A percentile compares a stretch with the other conserved stretches of the same genome.
These are phyloP conservation scores for Cryptoprocta ferox DNA, from an alignment of 2,797 vertebrate genomes.

Conservation along the genomic window DNA sequence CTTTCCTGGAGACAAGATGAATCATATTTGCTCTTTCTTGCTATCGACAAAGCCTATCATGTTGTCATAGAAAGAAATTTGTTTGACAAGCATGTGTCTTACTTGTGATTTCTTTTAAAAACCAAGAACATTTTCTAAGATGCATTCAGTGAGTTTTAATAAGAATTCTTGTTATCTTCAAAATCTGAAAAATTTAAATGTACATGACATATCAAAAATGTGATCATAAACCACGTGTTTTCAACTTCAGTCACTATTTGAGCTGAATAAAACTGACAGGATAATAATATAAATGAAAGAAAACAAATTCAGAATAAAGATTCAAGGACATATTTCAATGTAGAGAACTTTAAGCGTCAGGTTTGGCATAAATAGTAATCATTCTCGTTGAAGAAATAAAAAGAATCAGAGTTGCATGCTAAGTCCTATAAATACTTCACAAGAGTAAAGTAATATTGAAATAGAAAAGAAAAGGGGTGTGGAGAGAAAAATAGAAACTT, in stretches of 20 bases:
- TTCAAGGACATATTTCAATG: constrained; percentile 43
- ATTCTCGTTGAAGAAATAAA: constrained; percentile 24
- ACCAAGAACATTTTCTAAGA: constrained; percentile 24
- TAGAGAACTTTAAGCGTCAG: constrained; percentile 39
- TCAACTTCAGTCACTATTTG: constrained; percentile 3
- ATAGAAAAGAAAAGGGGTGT: rapidly evolving
- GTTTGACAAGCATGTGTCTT: constrained; percentile 53
- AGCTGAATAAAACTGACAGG: constrained; percentile 56
- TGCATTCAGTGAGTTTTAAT: not conserved
- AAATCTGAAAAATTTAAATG: constrained; percentile 19
- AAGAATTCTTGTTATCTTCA: not conserved
- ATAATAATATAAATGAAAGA: constrained; percentile 68
- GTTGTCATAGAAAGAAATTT: constrained; percentile 41
- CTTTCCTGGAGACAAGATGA: constrained; percentile 12
- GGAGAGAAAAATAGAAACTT: not conserved
- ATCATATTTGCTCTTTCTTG: constrained; percentile 40
- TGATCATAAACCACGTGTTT: not conserved
- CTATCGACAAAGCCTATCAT: not conserved
- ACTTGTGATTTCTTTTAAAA: not conserved
- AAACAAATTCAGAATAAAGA: constrained; percentile 54
- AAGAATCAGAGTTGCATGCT: constrained; percentile 11
- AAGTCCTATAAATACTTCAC: not conserved
- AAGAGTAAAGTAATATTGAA: not conserved
- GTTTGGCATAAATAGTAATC: constrained; percentile 64
- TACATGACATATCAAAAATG: not conserved